A percentile compares a stretch with the other conserved stretches of the same genome.
phyloP scores from a whole-genome alignment of 2,113 vertebrate species.

The Emydocephalus ijimae region DNA sequence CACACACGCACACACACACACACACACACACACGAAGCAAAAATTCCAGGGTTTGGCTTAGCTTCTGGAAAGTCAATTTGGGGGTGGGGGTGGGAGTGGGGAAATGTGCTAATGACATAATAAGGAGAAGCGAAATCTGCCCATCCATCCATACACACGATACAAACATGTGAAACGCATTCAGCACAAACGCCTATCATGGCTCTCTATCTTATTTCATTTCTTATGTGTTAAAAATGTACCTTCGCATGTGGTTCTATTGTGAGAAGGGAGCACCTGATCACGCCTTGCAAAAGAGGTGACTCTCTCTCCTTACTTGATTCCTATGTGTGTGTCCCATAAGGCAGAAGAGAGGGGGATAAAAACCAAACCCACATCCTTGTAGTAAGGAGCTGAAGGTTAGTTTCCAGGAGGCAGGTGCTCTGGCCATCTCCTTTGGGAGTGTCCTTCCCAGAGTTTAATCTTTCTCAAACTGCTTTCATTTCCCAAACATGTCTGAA shows the following conservation, averaged over 20 bases:
- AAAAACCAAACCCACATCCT: background rate
- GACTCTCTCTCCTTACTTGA: background rate
- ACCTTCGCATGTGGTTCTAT: background rate
- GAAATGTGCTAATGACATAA: background rate
- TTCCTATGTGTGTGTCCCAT: background rate
- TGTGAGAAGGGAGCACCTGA: background rate
- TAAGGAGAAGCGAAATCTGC: background rate
- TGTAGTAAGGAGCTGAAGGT: background rate
- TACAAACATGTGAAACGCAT: background rate
- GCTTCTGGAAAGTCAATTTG: background rate
- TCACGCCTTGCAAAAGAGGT: background rate
- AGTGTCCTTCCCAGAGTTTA: background rate
- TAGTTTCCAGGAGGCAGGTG: background rate
- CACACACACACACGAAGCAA: no score
- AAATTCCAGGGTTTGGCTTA: background rate
- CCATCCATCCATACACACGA: background rate
- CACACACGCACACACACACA: no score
- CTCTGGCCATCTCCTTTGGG: background rate
- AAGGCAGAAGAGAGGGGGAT: background rate
- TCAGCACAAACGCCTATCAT: background rate
- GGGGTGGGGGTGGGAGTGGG: no score
- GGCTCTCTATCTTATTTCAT: background rate
- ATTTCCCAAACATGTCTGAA: no score
- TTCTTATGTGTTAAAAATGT: background rate
- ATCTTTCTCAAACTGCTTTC: background rate